Evolutionary conservation across 2,888 invertebrate species (phyloP).

Genomic region (Synanthedon vespiformis): DNA sequence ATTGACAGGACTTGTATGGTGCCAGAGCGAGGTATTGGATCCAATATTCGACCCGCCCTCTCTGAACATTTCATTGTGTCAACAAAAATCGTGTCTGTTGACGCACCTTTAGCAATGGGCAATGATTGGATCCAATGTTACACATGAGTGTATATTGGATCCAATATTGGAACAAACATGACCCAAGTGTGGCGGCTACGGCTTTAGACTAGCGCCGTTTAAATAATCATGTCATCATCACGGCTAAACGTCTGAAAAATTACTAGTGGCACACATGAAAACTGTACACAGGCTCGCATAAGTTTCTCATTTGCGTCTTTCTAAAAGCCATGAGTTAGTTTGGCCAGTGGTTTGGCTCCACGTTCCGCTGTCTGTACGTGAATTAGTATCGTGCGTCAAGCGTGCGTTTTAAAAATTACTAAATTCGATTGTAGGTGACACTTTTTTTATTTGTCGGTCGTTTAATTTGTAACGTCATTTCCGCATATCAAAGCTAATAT

Average conservation of each 20-base stretch:
- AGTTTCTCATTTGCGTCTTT: too few relatives aligned
- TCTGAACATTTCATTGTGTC: too few relatives aligned
- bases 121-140: too few relatives aligned
- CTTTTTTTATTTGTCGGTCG: conserved; percentile 2
- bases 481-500: not conserved
- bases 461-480: conserved; percentile 1
- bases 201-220: conserved; percentile 2
- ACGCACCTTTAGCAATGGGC: too few relatives aligned
- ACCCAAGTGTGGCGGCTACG: too few relatives aligned
- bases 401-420: conserved; percentile 4
- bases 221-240: conserved; percentile 8
- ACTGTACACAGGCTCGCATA: not conserved
- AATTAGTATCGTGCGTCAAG: conserved; percentile 5
- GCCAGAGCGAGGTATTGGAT: too few relatives aligned
- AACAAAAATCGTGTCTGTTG: too few relatives aligned
- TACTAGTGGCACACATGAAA: conserved; percentile 1
- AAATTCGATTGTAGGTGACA: conserved; percentile 4
- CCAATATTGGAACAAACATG: too few relatives aligned
- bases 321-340: not conserved
- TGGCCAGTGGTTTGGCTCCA: too few relatives aligned
- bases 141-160: too few relatives aligned
- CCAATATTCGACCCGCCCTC: too few relatives aligned
- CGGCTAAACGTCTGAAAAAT: conserved; percentile 6
- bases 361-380: not conserved
- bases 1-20: too few relatives aligned